Evolutionary conservation across 2,888 invertebrate genomes (phyloP).

Genomic region (Nomada flava): DNA sequence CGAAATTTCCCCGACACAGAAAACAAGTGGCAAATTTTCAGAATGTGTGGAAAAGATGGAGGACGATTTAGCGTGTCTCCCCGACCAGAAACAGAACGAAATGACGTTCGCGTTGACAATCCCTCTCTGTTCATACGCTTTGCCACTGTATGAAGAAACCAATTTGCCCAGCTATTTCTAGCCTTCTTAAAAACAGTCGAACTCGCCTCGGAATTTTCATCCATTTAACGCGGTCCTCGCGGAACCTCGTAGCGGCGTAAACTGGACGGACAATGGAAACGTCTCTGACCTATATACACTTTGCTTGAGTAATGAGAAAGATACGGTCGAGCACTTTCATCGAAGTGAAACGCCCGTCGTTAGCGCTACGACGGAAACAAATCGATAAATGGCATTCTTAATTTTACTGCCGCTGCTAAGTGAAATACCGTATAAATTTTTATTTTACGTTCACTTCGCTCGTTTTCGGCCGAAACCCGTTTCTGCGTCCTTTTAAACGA

Average conservation of each 20-base stretch:
- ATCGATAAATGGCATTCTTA: constrained; percentile 42
- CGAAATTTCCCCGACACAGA: constrained; percentile 6
- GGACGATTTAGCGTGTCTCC: not conserved
- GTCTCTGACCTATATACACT: constrained; percentile 57
- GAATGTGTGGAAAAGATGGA: not conserved
- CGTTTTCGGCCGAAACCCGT: not conserved
- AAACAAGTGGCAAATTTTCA: not conserved
- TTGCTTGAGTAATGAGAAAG: constrained; percentile 57
- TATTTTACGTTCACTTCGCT: not conserved
- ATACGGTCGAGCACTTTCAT: constrained; percentile 49
- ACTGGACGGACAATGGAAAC: constrained; percentile 52
- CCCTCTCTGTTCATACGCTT: not conserved
- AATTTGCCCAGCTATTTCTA: constrained; percentile 28
- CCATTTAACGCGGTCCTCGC: constrained; percentile 41
- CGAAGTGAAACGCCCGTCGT: constrained; percentile 38
- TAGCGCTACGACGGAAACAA: constrained; percentile 17
- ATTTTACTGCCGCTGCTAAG: constrained; percentile 33
- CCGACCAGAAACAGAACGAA: not conserved
- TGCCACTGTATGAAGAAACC: constrained; percentile 16
- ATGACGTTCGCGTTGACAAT: constrained; percentile 2
- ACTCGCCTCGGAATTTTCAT: constrained; percentile 41
- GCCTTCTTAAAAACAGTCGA: constrained; percentile 42
- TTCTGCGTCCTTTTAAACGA: not conserved
- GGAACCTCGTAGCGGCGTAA: constrained; percentile 33
- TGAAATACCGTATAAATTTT: constrained; percentile 20